phyloP scores from a whole-genome alignment of 2,888 invertebrate genomes.

The Chymomyza procnemis region DNA sequence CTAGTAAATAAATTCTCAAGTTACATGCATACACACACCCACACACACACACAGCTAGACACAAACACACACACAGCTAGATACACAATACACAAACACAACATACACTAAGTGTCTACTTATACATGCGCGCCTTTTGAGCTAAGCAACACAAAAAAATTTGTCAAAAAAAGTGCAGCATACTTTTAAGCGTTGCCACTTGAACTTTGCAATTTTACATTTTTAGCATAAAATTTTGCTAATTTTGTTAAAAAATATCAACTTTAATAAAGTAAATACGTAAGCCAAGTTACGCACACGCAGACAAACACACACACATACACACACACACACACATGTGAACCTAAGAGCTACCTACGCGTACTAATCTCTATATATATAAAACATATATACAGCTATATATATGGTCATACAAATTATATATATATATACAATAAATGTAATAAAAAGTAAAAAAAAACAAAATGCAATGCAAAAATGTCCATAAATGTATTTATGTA shows the following conservation, averaged over 20 bases:
- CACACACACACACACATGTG: conserved; percentile 46
- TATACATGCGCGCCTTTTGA: neutral
- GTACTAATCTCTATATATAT: conserved; percentile 62
- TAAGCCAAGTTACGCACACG: neutral
- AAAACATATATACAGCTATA: conserved; percentile 39
- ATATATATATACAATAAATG: conserved; percentile 58
- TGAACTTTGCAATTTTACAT: neutral
- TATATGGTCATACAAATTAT: conserved; percentile 32
- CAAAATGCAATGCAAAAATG: conserved; percentile 41
- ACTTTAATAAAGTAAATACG: neutral
- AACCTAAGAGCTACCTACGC: conserved; percentile 72
- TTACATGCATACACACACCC: conserved; percentile 18
- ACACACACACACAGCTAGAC: conserved; percentile 19
- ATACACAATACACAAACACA: conserved; percentile 15
- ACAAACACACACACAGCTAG: conserved; percentile 3
- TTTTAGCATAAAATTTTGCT: neutral
- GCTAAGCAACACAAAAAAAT: neutral
- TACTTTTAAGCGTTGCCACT: neutral
- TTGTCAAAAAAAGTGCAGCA: neutral
- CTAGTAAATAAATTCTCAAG: conserved; percentile 60
- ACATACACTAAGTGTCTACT: conserved; percentile 6
- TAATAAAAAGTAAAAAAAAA: conserved; percentile 31
- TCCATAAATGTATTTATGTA: conserved; percentile 74
- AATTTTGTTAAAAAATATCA: neutral
- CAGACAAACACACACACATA: neutral